These are phyloP conservation scores for Chlorocebus sabaeus DNA, from an alignment of 2,113 vertebrate genomes.

Conservation along the genomic window DNA sequence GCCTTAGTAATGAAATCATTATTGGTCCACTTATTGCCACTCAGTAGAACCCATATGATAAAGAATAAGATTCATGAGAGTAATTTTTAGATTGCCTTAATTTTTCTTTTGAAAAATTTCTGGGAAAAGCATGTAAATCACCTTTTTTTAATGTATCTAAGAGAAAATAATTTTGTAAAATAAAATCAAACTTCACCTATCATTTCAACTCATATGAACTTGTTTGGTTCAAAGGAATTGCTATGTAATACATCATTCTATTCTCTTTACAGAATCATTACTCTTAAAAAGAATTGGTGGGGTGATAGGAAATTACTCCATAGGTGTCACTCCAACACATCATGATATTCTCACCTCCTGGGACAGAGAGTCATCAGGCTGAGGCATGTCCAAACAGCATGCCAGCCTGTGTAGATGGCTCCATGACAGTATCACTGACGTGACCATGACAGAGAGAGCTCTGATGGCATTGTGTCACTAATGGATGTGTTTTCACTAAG, in stretches of 20 bases:
- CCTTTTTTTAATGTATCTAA: neutral
- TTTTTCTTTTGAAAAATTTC: conserved; percentile 12
- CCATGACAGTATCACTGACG: neutral
- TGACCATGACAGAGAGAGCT: neutral
- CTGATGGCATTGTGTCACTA: neutral
- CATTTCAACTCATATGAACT: neutral
- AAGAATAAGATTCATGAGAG: neutral
- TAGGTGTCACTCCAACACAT: neutral
- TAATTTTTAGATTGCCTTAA: neutral
- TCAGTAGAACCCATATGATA: neutral
- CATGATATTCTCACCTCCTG: neutral
- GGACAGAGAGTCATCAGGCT: neutral
- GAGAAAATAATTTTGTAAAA: neutral
- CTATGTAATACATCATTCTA: neutral
- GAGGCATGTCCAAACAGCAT: conserved; percentile 1
- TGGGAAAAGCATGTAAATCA: neutral
- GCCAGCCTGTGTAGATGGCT: neutral
- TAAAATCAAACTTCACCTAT: neutral
- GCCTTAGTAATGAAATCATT: neutral
- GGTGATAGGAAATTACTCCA: conserved; percentile 24
- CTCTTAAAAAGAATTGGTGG: neutral
- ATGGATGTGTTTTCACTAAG: neutral
- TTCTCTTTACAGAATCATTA: neutral
- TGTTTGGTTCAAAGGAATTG: neutral
- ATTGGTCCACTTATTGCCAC: neutral